Percentiles rank a stretch among this genome's conserved stretches.
Conservation (phyloP, 2,888 invertebrate genomes). For the Papilio demoleus region DNA sequence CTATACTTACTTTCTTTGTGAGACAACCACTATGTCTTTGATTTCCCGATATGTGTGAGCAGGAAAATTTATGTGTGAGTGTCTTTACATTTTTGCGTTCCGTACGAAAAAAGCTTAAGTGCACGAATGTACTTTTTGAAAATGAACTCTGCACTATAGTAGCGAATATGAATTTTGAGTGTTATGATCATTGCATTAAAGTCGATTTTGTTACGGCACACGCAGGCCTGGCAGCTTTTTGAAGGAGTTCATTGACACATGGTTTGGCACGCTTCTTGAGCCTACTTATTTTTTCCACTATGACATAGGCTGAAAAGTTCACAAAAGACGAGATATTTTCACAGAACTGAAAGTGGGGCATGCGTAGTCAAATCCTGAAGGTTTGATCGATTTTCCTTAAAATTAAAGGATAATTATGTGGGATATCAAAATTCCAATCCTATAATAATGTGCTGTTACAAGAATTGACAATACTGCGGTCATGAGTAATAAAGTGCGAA, state of each 20-base stretch:
- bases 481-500: constrained; percentile 59
- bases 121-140: constrained; percentile 62
- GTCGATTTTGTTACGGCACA: constrained; percentile 54
- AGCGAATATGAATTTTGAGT: constrained; percentile 58
- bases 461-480: constrained; percentile 68
- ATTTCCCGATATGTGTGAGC: constrained; percentile 52
- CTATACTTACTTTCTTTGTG: constrained; percentile 77
- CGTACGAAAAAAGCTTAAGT: constrained; percentile 71
- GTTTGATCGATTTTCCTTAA: constrained; percentile 67
- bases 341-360: constrained; percentile 73
- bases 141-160: constrained; percentile 60
- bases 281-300: constrained; percentile 73
- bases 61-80: constrained; percentile 63
- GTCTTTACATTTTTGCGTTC: constrained; percentile 70
- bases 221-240: constrained; percentile 63
- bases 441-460: constrained; percentile 53
- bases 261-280: constrained; percentile 74
- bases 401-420: constrained; percentile 55
- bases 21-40: constrained; percentile 58
- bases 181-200: constrained; percentile 50
- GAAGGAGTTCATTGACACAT: constrained; percentile 77
- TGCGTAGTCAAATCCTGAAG: constrained; percentile 58
- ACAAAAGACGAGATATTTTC: constrained; percentile 72
- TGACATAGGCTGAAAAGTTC: constrained; percentile 59
- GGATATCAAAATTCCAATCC: constrained; percentile 46